Percentiles rank a stretch among this genome's conserved stretches.
phyloP scores from a whole-genome alignment of 2,113 vertebrate genomes.

The Dicerorhinus sumatrensis region DNA sequence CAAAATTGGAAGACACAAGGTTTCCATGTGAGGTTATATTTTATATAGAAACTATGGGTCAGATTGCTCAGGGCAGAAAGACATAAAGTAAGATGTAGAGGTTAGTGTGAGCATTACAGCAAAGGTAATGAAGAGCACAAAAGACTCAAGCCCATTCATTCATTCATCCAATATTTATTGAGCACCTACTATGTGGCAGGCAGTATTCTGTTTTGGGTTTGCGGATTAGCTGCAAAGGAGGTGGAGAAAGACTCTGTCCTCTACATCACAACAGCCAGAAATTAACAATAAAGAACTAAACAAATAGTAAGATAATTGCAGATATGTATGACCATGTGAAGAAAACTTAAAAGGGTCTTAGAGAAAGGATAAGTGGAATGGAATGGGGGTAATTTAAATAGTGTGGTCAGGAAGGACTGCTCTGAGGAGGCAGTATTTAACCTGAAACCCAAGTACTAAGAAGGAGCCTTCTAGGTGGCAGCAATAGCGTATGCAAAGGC shows the following conservation, averaged over 20 bases:
- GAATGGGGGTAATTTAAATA: background rate
- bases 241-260: background rate
- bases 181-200: background rate
- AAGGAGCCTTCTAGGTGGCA: background rate
- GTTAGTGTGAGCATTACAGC: background rate
- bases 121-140: background rate
- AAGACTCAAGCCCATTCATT: background rate
- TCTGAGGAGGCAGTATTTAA: background rate
- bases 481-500: background rate
- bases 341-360: background rate
- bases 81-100: background rate
- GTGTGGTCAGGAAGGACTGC: background rate
- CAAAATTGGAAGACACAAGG: background rate
- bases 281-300: background rate
- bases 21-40: background rate
- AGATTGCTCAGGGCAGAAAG: constrained; percentile 23
- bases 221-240: background rate
- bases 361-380: background rate
- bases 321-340: background rate
- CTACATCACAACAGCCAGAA: background rate
- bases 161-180: background rate
- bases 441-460: background rate
- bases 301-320: background rate
- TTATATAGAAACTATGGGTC: background rate
- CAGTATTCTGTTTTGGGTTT: background rate